phyloP scores from a whole-genome alignment of 2,113 vertebrate species.

The Falcunculus frontatus region DNA sequence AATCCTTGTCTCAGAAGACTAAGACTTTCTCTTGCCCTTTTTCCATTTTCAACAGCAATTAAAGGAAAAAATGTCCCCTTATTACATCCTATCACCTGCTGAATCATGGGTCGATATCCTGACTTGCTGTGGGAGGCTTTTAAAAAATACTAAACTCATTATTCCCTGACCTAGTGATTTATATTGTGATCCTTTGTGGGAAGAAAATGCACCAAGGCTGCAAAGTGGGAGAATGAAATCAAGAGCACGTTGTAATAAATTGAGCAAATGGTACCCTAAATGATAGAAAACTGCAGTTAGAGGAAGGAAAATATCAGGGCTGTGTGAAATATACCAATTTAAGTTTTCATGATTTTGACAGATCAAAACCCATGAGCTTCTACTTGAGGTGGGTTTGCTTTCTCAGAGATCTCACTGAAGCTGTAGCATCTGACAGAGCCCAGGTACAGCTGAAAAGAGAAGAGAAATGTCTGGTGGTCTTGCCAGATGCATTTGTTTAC shows the following conservation, averaged over 20 bases:
- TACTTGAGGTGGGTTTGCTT: background rate
- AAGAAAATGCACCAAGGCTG: background rate
- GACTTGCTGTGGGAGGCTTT: background rate
- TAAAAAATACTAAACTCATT: constrained; percentile 22
- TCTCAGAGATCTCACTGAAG: background rate
- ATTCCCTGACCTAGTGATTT: constrained; percentile 32
- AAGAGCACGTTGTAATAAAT: background rate
- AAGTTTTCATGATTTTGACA: background rate
- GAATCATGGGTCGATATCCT: background rate
- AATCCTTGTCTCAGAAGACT: background rate
- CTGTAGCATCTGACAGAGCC: background rate
- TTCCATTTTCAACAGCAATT: constrained; percentile 14
- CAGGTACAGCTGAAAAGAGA: background rate
- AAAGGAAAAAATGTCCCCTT: constrained; percentile 13
- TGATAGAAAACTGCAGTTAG: background rate
- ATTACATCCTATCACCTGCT: constrained; percentile 20
- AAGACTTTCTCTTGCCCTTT: background rate
- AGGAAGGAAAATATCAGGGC: background rate
- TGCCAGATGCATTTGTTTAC: background rate
- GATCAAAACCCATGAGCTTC: background rate
- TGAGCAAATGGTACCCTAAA: background rate
- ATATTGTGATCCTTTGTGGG: background rate
- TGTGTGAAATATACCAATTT: background rate
- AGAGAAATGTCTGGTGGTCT: background rate
- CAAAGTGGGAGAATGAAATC: background rate